These are phyloP conservation scores for Channallabes apus DNA, from an alignment of 2,797 vertebrate genomes.

Conservation along the genomic window DNA sequence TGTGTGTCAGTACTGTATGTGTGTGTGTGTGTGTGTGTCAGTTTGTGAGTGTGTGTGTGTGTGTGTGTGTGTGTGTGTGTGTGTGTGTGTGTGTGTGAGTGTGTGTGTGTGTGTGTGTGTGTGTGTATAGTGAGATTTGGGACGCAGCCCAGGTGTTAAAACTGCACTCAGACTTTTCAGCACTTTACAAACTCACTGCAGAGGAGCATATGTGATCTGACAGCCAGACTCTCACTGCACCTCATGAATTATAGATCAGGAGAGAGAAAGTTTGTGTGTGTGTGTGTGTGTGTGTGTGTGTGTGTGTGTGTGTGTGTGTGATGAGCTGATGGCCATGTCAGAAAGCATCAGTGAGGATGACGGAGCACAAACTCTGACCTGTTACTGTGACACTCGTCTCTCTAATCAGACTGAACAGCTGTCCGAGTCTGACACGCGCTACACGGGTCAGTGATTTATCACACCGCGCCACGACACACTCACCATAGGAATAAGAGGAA, in stretches of 20 bases:
- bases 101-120: background rate
- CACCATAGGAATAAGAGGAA: background rate
- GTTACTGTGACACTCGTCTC: constrained; percentile 70
- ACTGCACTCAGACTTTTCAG: constrained; percentile 20
- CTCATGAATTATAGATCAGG: constrained; percentile 50
- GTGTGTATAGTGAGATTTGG: background rate
- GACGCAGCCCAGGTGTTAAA: constrained; percentile 3
- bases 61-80: background rate
- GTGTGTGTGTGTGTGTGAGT: background rate
- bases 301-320: constrained; percentile 50
- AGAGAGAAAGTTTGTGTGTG: constrained; percentile 57
- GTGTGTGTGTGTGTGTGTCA: background rate
- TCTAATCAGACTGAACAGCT: constrained; percentile 86
- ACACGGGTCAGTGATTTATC: constrained; percentile 85
- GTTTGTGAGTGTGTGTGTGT: background rate
- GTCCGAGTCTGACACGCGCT: constrained; percentile 74
- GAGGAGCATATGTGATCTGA: constrained; percentile 62
- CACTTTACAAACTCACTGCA: constrained; percentile 29
- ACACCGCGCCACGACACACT: background rate
- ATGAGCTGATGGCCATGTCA: constrained; percentile 73
- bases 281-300: constrained; percentile 45
- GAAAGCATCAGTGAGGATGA: constrained; percentile 76
- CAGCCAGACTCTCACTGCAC: constrained; percentile 64
- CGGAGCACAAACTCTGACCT: constrained; percentile 69
- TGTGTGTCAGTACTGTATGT: background rate